Evolutionary conservation across 2,888 invertebrate genomes (phyloP).

Genomic region (Copidosoma aretas): DNA sequence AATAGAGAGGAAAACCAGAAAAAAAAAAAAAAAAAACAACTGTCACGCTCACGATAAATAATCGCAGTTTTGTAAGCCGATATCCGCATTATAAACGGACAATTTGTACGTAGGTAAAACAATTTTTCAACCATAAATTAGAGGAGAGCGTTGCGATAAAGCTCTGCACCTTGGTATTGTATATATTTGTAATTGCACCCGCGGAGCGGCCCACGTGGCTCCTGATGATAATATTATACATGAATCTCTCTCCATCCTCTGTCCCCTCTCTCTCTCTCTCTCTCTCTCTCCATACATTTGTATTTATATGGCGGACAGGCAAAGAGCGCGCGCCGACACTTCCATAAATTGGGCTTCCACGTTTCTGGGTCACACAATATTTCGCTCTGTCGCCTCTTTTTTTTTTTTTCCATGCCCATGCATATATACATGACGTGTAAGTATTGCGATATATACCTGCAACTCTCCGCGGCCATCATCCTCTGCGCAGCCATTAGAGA

Average conservation of each 20-base stretch:
- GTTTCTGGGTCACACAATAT: conserved; percentile 2
- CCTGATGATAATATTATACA: neutral
- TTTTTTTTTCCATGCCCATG: no score
- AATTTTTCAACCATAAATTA: conserved; percentile 13
- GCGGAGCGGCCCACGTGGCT: neutral
- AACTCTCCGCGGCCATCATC: neutral
- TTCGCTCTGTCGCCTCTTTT: no score
- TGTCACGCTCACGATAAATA: neutral
- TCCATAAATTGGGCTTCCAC: neutral
- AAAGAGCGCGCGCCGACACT: neutral
- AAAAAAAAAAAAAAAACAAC: neutral
- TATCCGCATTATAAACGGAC: neutral
- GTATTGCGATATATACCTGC: neutral
- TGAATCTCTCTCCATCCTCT: no score
- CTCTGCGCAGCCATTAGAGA: neutral
- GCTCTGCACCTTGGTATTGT: neutral
- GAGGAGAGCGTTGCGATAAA: neutral
- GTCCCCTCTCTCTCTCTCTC: no score
- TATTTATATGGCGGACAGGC: neutral
- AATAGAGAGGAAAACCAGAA: neutral
- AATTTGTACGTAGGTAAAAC: neutral
- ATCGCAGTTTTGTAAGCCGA: neutral
- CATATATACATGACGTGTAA: neutral
- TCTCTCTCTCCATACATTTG: no score
- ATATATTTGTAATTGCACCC: neutral